These are phyloP conservation scores for Phortica magna DNA, from an alignment of 2,888 invertebrate genomes.

Conservation along the genomic window DNA sequence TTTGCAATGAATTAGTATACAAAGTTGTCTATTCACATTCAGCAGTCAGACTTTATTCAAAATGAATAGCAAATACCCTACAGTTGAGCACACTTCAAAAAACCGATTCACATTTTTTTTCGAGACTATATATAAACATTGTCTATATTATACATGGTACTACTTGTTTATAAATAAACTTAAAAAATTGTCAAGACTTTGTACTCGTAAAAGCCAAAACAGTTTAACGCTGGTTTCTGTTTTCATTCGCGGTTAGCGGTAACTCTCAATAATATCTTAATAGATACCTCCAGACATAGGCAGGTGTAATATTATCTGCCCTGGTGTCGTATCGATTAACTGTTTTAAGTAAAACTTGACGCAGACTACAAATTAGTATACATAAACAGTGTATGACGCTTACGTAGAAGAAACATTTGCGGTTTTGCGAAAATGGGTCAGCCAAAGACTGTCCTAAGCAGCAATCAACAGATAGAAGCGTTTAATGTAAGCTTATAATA, in stretches of 20 bases:
- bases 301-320: slow-evolving; percentile 10
- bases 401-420: slow-evolving; percentile 13
- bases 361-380: background rate
- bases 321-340: background rate
- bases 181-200: background rate
- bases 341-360: background rate
- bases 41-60: background rate
- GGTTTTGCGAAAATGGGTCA: slow-evolving; percentile 28
- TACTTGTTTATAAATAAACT: background rate
- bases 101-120: background rate
- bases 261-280: slow-evolving; percentile 32
- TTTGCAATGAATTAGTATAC: slow-evolving; percentile 28
- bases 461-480: slow-evolving; percentile 17
- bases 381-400: background rate
- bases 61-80: background rate
- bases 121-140: background rate
- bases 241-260: slow-evolving; percentile 11
- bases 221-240: background rate
- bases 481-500: slow-evolving; percentile 1
- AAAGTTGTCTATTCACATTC: background rate
- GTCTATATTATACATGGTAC: too few species aligned
- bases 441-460: slow-evolving; percentile 25
- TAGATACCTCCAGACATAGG: slow-evolving; percentile 34
- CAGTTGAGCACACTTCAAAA: background rate
- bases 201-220: background rate